These are phyloP conservation scores for Oostethus manadensis DNA, from an alignment of 2,113 vertebrate species.

Conservation along the genomic window DNA sequence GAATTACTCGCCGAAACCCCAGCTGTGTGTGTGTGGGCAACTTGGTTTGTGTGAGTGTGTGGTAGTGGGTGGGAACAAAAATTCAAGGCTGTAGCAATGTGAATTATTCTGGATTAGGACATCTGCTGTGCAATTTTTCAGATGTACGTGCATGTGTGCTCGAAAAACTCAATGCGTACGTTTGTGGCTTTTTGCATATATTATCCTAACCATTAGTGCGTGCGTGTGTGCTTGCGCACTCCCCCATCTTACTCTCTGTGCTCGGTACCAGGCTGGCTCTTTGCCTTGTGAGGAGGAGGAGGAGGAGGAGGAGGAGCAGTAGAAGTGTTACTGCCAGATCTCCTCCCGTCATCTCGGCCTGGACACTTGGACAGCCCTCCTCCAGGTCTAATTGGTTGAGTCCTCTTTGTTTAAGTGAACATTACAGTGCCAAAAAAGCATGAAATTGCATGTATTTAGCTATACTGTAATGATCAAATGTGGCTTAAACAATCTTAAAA, in stretches of 20 bases:
- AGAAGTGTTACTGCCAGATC: conserved; percentile 34
- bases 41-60: conserved; percentile 35
- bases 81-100: conserved; percentile 67
- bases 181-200: conserved; percentile 7
- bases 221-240: conserved; percentile 14
- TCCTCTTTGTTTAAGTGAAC: conserved; percentile 1
- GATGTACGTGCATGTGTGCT: conserved; percentile 11
- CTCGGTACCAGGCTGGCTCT: conserved; percentile 42
- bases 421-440: background rate
- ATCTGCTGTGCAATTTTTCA: conserved; percentile 69
- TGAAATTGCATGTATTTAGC: no score
- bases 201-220: conserved; percentile 17
- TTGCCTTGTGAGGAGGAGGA: conserved; percentile 15
- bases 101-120: conserved; percentile 77
- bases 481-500: no score
- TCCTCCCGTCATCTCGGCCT: conserved; percentile 24
- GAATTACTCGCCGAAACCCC: conserved; percentile 71
- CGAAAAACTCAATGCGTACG: background rate
- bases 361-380: conserved; percentile 13
- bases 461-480: no score
- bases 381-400: conserved; percentile 7
- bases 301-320: conserved; percentile 18
- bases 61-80: conserved; percentile 54
- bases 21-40: conserved; percentile 66
- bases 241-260: conserved; percentile 17